Conservation (phyloP, 2,888 invertebrate species). For the Spodoptera picta region DNA sequence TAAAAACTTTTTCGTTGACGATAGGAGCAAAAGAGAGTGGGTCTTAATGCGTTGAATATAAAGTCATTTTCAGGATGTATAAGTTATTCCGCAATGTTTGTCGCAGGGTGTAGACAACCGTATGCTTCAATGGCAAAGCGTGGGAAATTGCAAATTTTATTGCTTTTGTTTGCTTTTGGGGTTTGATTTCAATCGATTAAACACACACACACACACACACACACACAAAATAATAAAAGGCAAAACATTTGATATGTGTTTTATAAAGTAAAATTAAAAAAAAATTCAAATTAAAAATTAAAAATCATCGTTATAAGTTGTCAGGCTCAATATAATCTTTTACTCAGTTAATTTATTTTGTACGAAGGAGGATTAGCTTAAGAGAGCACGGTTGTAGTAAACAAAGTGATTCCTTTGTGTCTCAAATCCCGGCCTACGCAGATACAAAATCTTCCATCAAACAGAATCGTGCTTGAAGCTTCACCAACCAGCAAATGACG, state of each 20-base stretch:
- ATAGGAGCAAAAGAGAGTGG: conserved; percentile 12
- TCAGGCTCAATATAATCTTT: too few relatives aligned
- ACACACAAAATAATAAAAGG: neutral
- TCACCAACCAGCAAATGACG: too few relatives aligned
- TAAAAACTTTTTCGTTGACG: conserved; percentile 12
- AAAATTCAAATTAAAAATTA: too few relatives aligned
- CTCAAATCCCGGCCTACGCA: neutral
- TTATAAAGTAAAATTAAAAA: neutral
- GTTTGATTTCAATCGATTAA: conserved; percentile 6
- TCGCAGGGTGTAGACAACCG: conserved; percentile 37
- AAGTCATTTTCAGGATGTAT: conserved; percentile 21
- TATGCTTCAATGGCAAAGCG: conserved; percentile 11
- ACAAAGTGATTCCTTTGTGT: neutral
- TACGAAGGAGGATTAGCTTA: too few relatives aligned
- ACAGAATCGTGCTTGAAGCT: neutral
- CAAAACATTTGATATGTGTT: too few relatives aligned
- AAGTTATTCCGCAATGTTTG: conserved; percentile 40
- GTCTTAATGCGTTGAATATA: neutral
- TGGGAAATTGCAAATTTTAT: conserved; percentile 16
- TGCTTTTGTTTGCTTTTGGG: neutral
- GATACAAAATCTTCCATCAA: conserved; percentile 6
- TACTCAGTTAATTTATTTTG: too few relatives aligned
- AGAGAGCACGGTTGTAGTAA: too few relatives aligned
- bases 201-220: neutral
- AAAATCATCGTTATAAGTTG: too few relatives aligned